phyloP scores from a whole-genome alignment of 2,113 vertebrate genomes.

The Genyomyrus donnyi region DNA sequence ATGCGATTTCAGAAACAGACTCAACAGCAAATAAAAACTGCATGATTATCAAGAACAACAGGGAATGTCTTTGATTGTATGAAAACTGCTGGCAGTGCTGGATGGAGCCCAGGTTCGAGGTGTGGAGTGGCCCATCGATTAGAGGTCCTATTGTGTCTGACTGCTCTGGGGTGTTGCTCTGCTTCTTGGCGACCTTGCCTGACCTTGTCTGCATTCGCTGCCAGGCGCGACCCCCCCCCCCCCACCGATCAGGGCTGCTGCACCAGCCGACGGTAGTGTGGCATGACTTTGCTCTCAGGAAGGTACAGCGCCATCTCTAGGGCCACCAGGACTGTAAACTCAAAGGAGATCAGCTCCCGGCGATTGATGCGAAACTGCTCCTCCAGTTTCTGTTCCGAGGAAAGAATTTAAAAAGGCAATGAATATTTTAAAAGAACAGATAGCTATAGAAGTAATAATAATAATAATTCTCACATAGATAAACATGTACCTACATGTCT shows the following conservation, averaged over 20 bases:
- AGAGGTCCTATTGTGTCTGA: not conserved
- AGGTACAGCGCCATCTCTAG: slow-evolving; percentile 95
- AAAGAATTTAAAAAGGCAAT: not conserved
- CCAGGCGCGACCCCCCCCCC: not conserved
- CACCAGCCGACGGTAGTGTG: slow-evolving; percentile 83
- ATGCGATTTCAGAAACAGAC: not conserved
- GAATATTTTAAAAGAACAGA: not conserved
- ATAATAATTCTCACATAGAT: not conserved
- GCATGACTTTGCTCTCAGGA: slow-evolving; percentile 87
- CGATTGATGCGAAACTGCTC: slow-evolving; percentile 89
- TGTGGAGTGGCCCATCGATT: not conserved
- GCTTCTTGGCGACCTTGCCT: not conserved
- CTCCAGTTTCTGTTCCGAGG: slow-evolving; percentile 76
- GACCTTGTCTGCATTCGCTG: not conserved
- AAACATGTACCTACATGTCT: not conserved
- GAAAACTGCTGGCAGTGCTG: not conserved
- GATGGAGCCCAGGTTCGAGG: not conserved
- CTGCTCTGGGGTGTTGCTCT: no score
- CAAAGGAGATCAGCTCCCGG: slow-evolving; percentile 83
- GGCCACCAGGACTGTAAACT: slow-evolving; percentile 94
- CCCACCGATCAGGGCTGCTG: slow-evolving; percentile 64
- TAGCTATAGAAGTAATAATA: not conserved
- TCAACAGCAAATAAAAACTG: not conserved
- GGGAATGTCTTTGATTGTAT: not conserved
- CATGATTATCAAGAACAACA: not conserved